Percentiles rank a stretch among this genome's conserved stretches.
These are phyloP conservation scores for Iselma pallidipennis DNA, from an alignment of 2,888 invertebrate species.

Conservation along the genomic window DNA sequence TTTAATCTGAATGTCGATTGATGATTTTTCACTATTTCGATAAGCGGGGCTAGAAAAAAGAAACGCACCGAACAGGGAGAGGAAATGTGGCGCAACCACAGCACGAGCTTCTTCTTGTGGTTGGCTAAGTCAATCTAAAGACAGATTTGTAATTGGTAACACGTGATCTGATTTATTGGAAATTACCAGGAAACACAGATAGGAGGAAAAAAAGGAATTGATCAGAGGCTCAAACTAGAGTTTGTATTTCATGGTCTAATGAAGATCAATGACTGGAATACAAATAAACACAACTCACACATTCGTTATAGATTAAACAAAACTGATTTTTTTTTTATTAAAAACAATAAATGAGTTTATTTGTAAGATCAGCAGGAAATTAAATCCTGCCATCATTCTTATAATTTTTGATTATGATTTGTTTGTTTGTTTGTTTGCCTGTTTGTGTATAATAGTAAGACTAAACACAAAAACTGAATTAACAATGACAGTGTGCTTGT, in stretches of 20 bases:
- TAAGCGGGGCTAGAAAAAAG: neutral
- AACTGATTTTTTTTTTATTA: conserved; percentile 9
- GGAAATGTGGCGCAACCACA: conserved; percentile 22
- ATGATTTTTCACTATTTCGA: conserved; percentile 4
- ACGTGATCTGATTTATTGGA: neutral
- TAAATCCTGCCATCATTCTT: neutral
- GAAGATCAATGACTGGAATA: conserved; percentile 17
- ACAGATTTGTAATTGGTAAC: conserved; percentile 4
- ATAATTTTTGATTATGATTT: conserved; percentile 9
- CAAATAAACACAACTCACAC: neutral
- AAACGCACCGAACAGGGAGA: too few relatives aligned
- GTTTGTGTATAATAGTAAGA: neutral
- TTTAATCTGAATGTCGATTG: conserved; percentile 11
- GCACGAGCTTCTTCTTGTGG: conserved; percentile 39
- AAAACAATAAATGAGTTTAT: conserved; percentile 18
- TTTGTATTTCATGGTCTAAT: conserved; percentile 36
- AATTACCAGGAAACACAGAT: conserved; percentile 1
- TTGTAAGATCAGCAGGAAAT: conserved; percentile 6
- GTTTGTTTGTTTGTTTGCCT: neutral
- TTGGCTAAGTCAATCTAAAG: conserved; percentile 26
- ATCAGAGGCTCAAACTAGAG: conserved; percentile 36
- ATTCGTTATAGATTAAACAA: neutral
- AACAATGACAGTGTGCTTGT: neutral
- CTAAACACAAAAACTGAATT: neutral
- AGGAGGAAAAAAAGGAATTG: conserved; percentile 23